phyloP scores from a whole-genome alignment of 2,797 vertebrate species.

The Lagodon rhomboides region DNA sequence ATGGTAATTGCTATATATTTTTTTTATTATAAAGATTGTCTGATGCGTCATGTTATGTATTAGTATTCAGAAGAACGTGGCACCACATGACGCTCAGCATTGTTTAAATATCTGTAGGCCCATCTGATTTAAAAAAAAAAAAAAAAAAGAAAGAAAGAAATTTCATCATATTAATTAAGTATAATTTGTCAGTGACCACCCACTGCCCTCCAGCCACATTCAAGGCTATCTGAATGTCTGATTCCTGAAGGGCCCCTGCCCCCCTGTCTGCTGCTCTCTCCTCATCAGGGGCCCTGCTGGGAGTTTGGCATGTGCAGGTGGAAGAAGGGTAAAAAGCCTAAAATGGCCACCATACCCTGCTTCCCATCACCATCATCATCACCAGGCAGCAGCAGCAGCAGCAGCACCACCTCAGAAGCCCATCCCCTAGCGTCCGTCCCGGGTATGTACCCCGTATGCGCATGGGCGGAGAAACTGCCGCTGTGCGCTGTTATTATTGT shows the following conservation, averaged over 20 bases:
- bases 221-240: not conserved
- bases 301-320: conserved; percentile 50
- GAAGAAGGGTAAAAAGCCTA: conserved; percentile 64
- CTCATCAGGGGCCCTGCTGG: conserved; percentile 12
- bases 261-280: conserved; percentile 5
- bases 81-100: not conserved
- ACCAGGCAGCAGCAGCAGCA: conserved; percentile 18
- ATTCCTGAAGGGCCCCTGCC: conserved; percentile 1
- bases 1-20: not conserved
- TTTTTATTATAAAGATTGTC: not conserved
- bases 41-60: conserved; percentile 3
- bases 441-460: conserved; percentile 64
- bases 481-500: conserved; percentile 89
- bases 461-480: conserved; percentile 83
- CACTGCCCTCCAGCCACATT: not conserved
- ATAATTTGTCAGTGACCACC: not conserved
- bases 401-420: conserved; percentile 65
- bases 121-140: too few relatives aligned
- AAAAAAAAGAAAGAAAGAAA: too few relatives aligned
- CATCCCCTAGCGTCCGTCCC: conserved; percentile 74
- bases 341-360: conserved; percentile 78
- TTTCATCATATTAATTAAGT: conserved; percentile 7
- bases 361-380: conserved; percentile 45
- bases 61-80: not conserved
- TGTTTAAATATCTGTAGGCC: not conserved